Percentiles rank a stretch among this genome's conserved stretches.
Evolutionary conservation across 2,888 invertebrate genomes (phyloP).

Genomic region (Melanargia galathea): DNA sequence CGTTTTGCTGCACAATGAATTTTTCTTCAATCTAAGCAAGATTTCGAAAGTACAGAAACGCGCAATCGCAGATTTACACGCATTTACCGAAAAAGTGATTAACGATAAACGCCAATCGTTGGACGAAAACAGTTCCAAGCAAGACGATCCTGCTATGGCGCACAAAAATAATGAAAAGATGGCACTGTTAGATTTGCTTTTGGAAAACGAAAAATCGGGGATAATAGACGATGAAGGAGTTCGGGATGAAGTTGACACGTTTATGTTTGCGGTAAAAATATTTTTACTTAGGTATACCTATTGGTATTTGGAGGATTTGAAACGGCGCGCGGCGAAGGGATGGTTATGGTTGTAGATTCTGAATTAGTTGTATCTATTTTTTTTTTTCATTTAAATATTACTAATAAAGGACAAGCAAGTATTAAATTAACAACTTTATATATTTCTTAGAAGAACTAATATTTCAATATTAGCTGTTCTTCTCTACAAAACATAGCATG

Average conservation of each 20-base stretch:
- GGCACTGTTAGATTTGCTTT: conserved; percentile 84
- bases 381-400: too few relatives aligned
- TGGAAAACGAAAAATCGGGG: conserved; percentile 80
- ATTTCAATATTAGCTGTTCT: too few relatives aligned
- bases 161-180: conserved; percentile 66
- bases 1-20: conserved; percentile 5
- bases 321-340: too few relatives aligned
- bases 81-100: conserved; percentile 11
- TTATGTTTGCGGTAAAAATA: conserved; percentile 85
- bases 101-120: background rate
- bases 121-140: background rate
- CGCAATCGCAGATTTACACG: background rate
- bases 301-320: background rate
- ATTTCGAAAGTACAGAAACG: background rate
- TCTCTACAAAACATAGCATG: too few relatives aligned
- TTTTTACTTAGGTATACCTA: background rate
- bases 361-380: too few relatives aligned
- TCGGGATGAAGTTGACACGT: conserved; percentile 86
- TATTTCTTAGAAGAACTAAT: too few relatives aligned
- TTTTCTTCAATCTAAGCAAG: conserved; percentile 3
- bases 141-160: background rate
- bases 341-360: too few relatives aligned
- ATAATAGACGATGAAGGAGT: conserved; percentile 82
- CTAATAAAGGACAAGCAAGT: too few relatives aligned
- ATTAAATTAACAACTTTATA: too few relatives aligned